Evolutionary conservation across 2,797 vertebrate species (phyloP), one percentile per base, ranked within the genome.

Genomic region (Pseudochromis fuscus): DNA sequence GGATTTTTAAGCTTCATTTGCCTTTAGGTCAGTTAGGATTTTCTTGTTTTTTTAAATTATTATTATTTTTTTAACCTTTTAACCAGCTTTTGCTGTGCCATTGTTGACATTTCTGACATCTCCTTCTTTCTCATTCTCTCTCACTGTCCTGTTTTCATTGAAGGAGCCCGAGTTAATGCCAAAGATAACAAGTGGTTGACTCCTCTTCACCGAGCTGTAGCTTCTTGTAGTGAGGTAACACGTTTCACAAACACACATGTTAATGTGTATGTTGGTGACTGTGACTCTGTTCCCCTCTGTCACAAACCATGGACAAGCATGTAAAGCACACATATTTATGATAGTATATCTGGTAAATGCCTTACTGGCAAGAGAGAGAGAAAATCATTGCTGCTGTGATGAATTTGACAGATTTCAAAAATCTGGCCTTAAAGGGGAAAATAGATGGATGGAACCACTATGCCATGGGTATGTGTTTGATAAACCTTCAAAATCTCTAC

Each of bases 161-260:
- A 61, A 99, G 97, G 98, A 94, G 97, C 96, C 92, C 94, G 97
- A 96, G 98, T 98, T 94, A 99, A 99, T 95, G 97, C 98, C 96
- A 99, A 98, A 98, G 98, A 99, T 92, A 97, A 95, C 95, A 98
- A 98, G 94, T 98, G 97, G 98, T 94, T 98, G 92, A 98, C 97
- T 93, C 98, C 98, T 93, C 96, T 99, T 90, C 98, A 99, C 86
- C 95, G 97, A 92, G 97, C 97, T 82, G 96, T 98, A 84, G 98
- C 97, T 79, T 98, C 97, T 81, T 96, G 97, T 92, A 97, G 96
- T 83, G 97, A 98, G 97, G 98, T 98, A 98, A 89, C 88, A 23
- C 44, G 40, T 69, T 48, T 55, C 59, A 68, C 48, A 66, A 49
- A 72, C 65, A 60, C 49, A 46, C 33, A 27, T 71, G 44, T 33